Percentiles rank a stretch among this genome's conserved stretches.
phyloP scores from a whole-genome alignment of 2,113 vertebrate species.

The Pipra filicauda region DNA sequence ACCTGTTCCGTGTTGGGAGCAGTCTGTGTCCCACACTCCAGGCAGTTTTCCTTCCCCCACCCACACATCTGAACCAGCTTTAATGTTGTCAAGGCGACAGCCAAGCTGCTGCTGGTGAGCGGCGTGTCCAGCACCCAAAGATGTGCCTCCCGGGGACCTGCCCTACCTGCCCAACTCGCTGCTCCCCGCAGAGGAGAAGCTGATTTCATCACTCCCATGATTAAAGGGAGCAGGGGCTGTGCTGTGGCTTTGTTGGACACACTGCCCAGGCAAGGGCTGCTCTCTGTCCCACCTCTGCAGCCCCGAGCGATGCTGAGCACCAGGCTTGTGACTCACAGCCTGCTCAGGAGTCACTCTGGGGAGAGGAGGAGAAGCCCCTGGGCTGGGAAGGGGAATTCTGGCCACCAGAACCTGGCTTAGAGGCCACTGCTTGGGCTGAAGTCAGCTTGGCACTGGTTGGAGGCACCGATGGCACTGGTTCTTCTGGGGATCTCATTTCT shows the following conservation, averaged over 20 bases:
- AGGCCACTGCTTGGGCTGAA: background rate
- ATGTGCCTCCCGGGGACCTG: background rate
- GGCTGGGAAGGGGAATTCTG: background rate
- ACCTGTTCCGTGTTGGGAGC: background rate
- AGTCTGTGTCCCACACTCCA: background rate
- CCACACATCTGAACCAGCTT: background rate
- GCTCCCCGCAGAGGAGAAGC: background rate
- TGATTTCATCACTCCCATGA: background rate
- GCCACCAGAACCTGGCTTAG: background rate
- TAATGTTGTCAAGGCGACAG: background rate
- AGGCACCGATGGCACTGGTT: rapidly evolving
- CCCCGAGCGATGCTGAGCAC: background rate
- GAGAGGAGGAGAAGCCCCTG: background rate
- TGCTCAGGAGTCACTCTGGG: background rate
- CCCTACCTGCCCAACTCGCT: background rate
- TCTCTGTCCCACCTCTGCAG: background rate
- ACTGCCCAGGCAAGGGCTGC: background rate
- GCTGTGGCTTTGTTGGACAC: background rate
- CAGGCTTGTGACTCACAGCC: background rate
- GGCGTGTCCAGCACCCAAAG: background rate
- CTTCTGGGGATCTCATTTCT: background rate
- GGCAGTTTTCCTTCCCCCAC: background rate
- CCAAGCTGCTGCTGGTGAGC: background rate
- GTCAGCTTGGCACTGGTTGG: background rate
- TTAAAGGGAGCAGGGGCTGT: background rate